Percentiles rank a stretch among this genome's conserved stretches.
phyloP scores from a whole-genome alignment of 2,797 vertebrate genomes.

The Simalia tracyae region DNA sequence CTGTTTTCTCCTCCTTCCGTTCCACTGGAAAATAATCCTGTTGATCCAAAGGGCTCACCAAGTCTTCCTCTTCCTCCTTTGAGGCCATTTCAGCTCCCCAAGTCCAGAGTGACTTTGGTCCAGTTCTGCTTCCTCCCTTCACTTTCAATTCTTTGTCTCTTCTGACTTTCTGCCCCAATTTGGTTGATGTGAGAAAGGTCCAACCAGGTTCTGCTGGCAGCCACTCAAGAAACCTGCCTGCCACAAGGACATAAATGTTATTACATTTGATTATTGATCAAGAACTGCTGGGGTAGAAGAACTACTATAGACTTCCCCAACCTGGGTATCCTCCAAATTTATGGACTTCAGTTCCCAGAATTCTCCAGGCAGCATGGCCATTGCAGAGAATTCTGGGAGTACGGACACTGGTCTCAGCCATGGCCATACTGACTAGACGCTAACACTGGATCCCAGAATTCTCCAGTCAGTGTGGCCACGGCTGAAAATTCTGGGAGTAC shows the following conservation, averaged over 20 bases:
- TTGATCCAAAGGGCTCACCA: background rate
- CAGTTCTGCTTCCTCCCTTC: too few relatives aligned
- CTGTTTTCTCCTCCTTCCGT: background rate
- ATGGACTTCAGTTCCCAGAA: background rate
- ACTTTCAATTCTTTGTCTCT: background rate
- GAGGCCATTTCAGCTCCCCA: conserved; percentile 12
- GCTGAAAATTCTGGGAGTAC: background rate
- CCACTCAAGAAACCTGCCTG: background rate
- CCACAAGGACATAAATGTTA: background rate
- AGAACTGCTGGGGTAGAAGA: background rate
- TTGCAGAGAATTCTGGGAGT: background rate
- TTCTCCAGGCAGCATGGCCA: background rate
- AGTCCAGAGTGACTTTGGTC: background rate
- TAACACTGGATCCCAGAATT: background rate
- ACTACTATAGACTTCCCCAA: background rate
- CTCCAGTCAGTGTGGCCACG: background rate
- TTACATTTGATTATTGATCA: background rate
- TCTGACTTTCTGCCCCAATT: background rate
- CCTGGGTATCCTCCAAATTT: background rate
- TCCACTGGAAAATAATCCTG: background rate
- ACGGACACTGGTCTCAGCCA: background rate
- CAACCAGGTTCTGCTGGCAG: background rate
- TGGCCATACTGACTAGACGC: background rate
- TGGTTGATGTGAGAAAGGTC: background rate
- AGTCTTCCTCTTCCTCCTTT: background rate